phyloP scores from a whole-genome alignment of 2,113 vertebrate species.

The Coreoperca whiteheadi region DNA sequence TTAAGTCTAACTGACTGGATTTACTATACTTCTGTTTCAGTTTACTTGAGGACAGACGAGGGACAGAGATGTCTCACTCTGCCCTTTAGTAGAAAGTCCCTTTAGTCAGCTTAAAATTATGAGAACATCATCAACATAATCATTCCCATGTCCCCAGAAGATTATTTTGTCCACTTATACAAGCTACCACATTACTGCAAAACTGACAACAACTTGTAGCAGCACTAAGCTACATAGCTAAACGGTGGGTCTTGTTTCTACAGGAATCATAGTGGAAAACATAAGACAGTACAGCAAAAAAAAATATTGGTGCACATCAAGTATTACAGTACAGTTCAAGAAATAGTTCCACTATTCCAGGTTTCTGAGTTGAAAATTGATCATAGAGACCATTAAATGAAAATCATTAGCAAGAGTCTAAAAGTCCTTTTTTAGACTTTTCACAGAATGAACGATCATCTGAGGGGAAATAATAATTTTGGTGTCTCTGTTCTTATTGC shows the following conservation, averaged over 20 bases:
- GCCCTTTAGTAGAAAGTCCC: constrained; percentile 37
- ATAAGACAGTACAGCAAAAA: background rate
- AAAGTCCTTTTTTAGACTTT: background rate
- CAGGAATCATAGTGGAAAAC: background rate
- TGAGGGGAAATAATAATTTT: constrained; percentile 25
- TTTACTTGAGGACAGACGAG: constrained; percentile 56
- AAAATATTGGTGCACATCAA: background rate
- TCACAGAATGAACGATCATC: background rate
- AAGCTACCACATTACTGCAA: constrained; percentile 7
- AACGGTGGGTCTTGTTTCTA: background rate
- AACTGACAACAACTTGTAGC: background rate
- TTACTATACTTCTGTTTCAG: constrained; percentile 63
- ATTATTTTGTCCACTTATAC: background rate
- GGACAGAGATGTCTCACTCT: constrained; percentile 37
- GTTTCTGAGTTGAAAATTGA: background rate
- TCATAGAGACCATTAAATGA: background rate
- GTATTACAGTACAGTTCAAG: too few species aligned
- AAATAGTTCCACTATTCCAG: background rate
- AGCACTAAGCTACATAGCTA: background rate
- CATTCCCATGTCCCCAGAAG: constrained; percentile 2
- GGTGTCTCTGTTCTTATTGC: background rate
- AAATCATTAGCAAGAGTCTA: background rate
- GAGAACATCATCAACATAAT: constrained; percentile 43
- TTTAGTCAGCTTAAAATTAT: constrained; percentile 52
- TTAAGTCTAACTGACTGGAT: constrained; percentile 73